Evolutionary conservation across 2,888 invertebrate genomes (phyloP).

Genomic region (Nephrotoma guestfalica): DNA sequence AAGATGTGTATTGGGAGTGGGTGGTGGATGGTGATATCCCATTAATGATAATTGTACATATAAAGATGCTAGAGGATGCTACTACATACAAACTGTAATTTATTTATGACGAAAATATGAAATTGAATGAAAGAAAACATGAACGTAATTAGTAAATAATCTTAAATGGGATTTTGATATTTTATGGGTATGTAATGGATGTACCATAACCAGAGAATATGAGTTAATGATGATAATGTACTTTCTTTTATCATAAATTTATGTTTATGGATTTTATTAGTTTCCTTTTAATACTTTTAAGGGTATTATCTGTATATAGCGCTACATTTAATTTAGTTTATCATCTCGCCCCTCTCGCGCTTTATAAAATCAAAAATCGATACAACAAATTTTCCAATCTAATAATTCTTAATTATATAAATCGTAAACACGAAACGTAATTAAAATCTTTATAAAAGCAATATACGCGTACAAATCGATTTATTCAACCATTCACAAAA

Average conservation of each 20-base stretch:
- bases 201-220: not conserved
- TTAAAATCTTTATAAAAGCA: not conserved
- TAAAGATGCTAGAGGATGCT: not conserved
- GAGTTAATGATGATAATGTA: not conserved
- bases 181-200: not conserved
- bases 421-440: not conserved
- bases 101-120: not conserved
- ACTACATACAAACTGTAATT: not conserved
- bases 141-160: not conserved
- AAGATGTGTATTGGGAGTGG: not conserved
- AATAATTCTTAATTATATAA: not conserved
- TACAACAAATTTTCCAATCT: not conserved
- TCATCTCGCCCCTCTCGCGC: not conserved
- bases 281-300: not conserved
- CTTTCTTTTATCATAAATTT: not conserved
- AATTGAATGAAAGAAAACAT: not conserved
- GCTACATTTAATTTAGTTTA: not conserved
- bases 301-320: not conserved
- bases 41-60: not conserved
- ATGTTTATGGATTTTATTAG: not conserved
- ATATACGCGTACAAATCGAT: not conserved
- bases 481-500: not conserved
- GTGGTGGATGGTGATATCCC: not conserved
- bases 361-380: not conserved
- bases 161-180: not conserved